Evolutionary conservation across 2,797 vertebrate genomes (phyloP).

Genomic region (Phaenicophaeus curvirostris): DNA sequence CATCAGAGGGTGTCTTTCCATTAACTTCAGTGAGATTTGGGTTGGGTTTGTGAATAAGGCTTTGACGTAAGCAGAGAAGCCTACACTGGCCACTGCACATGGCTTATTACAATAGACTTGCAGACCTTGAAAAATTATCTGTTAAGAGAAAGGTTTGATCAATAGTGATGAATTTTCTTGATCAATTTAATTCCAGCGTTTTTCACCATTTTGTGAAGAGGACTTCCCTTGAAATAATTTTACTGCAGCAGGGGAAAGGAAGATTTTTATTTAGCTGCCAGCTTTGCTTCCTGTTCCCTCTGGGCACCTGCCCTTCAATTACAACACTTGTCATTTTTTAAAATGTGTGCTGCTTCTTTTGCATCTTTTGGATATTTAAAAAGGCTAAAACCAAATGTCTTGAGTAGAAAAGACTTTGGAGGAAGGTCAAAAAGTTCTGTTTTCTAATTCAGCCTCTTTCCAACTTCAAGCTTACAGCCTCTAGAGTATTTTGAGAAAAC

Average conservation of each 20-base stretch:
- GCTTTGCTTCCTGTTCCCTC: constrained; percentile 24
- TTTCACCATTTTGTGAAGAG: constrained; percentile 1
- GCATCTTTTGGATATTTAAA: constrained; percentile 48
- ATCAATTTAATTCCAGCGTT: constrained; percentile 38
- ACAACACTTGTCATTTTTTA: constrained; percentile 48
- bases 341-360: constrained; percentile 32
- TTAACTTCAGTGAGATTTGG: neutral
- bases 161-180: constrained; percentile 38
- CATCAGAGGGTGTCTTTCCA: neutral
- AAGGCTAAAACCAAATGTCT: neutral
- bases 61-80: neutral
- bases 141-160: constrained; percentile 41
- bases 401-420: constrained; percentile 13
- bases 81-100: neutral
- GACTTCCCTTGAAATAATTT: constrained; percentile 26
- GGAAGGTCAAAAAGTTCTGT: constrained; percentile 34
- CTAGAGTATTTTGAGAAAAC: neutral
- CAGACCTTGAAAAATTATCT: constrained; percentile 41
- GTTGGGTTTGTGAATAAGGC: neutral
- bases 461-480: neutral
- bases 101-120: neutral
- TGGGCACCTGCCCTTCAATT: constrained; percentile 43
- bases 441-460: neutral
- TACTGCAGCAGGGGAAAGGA: neutral
- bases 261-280: constrained; percentile 40